phyloP scores from a whole-genome alignment of 2,888 invertebrate species.

The Harpalus rubripes region DNA sequence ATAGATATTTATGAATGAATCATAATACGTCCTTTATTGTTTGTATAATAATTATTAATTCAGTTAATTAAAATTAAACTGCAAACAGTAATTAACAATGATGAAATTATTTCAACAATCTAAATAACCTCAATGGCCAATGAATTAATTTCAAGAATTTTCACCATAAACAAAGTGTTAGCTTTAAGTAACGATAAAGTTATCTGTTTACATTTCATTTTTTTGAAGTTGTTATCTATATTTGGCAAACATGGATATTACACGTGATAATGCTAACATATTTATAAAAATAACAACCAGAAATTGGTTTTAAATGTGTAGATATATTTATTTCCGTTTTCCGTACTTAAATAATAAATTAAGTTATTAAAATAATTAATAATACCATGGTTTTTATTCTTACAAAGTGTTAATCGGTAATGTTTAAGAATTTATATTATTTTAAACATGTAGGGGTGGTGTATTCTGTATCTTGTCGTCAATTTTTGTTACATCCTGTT shows the following conservation, averaged over 20 bases:
- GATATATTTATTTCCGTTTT: neutral
- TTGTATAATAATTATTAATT: neutral
- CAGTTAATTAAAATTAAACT: constrained; percentile 8
- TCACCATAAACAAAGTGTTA: neutral
- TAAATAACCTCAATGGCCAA: neutral
- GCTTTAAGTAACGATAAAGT: constrained; percentile 17
- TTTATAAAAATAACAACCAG: neutral
- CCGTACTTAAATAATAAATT: neutral
- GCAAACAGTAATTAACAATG: constrained; percentile 1
- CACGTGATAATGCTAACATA: neutral
- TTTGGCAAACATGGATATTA: neutral
- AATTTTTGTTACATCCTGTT: too few species aligned
- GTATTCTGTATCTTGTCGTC: too few species aligned
- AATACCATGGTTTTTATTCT: neutral
- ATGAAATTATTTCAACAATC: neutral
- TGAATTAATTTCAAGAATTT: constrained; percentile 11
- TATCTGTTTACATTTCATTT: constrained; percentile 28
- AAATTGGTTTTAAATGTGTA: neutral
- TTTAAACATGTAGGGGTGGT: too few species aligned
- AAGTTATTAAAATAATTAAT: neutral
- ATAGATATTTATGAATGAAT: neutral
- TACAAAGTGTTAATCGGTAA: too few species aligned
- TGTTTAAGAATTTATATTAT: too few species aligned
- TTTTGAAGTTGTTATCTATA: constrained; percentile 14
- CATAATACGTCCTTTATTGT: neutral